Base-by-base conservation (phyloP, 2,113 vertebrate species). In the Tetrao urogallus region DNA sequence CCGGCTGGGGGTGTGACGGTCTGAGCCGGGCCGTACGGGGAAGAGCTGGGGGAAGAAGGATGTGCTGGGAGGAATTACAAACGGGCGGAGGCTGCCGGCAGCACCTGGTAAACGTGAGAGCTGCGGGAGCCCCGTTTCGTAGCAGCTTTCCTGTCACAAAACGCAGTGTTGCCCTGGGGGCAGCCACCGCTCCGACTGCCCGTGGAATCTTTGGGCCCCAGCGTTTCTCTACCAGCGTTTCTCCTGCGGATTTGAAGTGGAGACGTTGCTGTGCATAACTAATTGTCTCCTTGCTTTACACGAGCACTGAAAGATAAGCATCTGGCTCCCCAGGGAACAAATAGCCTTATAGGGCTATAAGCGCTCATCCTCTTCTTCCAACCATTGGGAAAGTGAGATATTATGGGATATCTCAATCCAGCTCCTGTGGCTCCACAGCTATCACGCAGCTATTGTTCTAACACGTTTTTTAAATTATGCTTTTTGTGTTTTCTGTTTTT, bases 121-220 rank as follows among this genome's bases (percentile, higher is more conserved):
- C 47, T 24, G 22, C 21, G 11, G 47, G 48, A 50, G 48, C 48
- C 48, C 48, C 48, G 4, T 50, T 13, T 50, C 12, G 11, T 50
- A 25, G 50, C 24, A 27, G 27, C 52, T 54, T 14, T 20, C 16
- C 36, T n/a, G 4, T 14, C 8, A 3, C 6, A 32, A 34, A n/a
- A 12, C 1, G 1, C 2, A 15, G 13, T 13, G 7, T 19, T 2
- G 2, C 4, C 11, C 3, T 0, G 2, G 8, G 3, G 30, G 10
- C 40, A 10, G 5, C 3, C 19, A 24, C 34, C 1, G 1, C 11
- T 24, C 13, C 58, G 21, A 10, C 8, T 10, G 3, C 4, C 50
- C 4, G 1, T 0, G 25, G 34, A 36, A 13, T 43, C 34, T 42
- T 15, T 24, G 36, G 5, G 2, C 50, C 22, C 42, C 38, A n/a